Conservation (phyloP, 2,113 vertebrate species). For the Mus musculus region DNA sequence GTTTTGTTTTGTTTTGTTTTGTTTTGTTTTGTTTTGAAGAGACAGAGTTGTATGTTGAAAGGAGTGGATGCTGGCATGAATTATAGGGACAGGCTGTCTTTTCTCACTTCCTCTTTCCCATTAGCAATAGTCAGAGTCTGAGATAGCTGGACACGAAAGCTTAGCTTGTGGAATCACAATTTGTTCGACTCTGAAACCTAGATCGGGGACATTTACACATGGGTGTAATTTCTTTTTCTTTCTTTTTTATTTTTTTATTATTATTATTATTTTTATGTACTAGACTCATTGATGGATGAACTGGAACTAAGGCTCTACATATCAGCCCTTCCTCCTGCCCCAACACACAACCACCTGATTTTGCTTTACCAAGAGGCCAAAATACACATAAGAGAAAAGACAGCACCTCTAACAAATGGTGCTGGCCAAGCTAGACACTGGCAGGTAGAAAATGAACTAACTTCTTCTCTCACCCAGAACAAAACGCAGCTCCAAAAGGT, state of each 20-base stretch:
- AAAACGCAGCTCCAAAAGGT: neutral
- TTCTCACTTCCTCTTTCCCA: neutral
- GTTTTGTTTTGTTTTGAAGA: neutral
- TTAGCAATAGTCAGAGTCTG: neutral
- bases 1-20: no score
- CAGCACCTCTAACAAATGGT: neutral
- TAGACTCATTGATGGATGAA: neutral
- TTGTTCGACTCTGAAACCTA: neutral
- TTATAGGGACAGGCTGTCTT: neutral
- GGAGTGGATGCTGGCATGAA: neutral
- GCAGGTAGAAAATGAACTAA: neutral
- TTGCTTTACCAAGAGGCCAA: neutral
- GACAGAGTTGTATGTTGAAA: neutral
- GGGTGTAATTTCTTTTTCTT: neutral
- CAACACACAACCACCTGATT: neutral
- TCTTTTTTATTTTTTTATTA: neutral
- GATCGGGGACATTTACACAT: neutral
- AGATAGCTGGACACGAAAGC: neutral
- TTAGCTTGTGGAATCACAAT: neutral
- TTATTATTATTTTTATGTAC: neutral
- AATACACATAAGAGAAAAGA: neutral
- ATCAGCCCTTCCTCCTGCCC: neutral
- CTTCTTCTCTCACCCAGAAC: neutral
- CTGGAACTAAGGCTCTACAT: neutral
- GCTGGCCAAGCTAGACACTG: no score